Conservation (phyloP, 2,888 invertebrate species). For the Mactromeris polynyma region DNA sequence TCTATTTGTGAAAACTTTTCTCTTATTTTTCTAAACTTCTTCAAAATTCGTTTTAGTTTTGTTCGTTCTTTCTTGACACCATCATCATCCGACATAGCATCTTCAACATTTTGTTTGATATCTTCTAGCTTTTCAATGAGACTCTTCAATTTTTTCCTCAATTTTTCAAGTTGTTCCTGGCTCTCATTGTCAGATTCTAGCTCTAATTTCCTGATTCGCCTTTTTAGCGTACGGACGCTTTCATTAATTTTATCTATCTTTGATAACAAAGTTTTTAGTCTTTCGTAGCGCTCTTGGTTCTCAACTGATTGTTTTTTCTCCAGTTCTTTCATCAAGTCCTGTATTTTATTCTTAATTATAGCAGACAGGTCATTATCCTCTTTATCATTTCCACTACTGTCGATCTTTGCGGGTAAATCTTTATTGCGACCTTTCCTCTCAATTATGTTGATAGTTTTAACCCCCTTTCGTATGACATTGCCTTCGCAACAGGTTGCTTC, state of each 20-base stretch:
- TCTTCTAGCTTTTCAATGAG: neutral
- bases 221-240: neutral
- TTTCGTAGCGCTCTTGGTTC: neutral
- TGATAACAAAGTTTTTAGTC: neutral
- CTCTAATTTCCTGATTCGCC: neutral
- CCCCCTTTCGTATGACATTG: neutral
- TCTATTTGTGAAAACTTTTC: neutral
- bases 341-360: neutral
- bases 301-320: neutral
- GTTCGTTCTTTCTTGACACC: neutral
- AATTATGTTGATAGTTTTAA: neutral
- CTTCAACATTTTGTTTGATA: neutral
- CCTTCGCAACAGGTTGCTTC: slow-evolving; percentile 42
- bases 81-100: neutral
- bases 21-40: slow-evolving; percentile 8
- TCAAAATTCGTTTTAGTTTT: neutral
- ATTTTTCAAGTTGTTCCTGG: neutral
- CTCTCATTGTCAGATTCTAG: neutral
- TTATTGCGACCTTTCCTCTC: neutral
- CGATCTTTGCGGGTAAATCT: neutral
- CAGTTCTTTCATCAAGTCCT: neutral
- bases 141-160: neutral
- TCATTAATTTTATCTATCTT: neutral
- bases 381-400: neutral
- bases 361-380: neutral